Conservation (phyloP, 2,113 vertebrate species). For the Erinaceus europaeus region DNA sequence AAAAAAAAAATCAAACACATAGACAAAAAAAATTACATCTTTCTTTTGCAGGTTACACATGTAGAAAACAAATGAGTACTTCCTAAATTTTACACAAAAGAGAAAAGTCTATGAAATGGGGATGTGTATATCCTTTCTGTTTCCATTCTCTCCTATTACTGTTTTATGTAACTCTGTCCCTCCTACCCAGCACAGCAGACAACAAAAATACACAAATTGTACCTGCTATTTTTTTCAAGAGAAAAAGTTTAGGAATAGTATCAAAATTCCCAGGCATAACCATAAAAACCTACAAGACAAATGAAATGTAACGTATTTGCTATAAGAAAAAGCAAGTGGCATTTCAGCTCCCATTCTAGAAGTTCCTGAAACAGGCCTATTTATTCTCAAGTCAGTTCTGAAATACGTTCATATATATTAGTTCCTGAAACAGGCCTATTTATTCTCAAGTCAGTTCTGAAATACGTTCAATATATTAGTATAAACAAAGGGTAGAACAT, state of each 20-base stretch:
- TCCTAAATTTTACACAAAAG: slow-evolving; percentile 9
- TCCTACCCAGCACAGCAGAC: neutral
- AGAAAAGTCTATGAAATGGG: neutral
- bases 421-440: neutral
- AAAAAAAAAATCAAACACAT: neutral
- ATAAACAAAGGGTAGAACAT: neutral
- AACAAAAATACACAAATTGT: neutral
- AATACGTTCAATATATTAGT: neutral
- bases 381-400: neutral
- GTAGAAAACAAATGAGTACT: slow-evolving; percentile 1
- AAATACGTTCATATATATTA: neutral
- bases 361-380: neutral
- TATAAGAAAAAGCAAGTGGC: neutral
- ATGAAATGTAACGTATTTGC: neutral
- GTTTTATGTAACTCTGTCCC: neutral
- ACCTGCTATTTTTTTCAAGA: slow-evolving; percentile 3
- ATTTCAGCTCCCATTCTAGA: slow-evolving; percentile 4
- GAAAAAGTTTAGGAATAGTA: neutral
- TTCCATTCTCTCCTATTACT: neutral
- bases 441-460: neutral
- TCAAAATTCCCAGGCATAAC: slow-evolving; percentile 5
- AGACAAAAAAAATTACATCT: slow-evolving; percentile 20
- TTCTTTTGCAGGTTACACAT: neutral
- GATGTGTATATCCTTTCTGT: neutral
- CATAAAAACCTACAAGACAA: neutral